phyloP scores from a whole-genome alignment of 2,888 invertebrate species.

The Troglohyphantes excavatus region DNA sequence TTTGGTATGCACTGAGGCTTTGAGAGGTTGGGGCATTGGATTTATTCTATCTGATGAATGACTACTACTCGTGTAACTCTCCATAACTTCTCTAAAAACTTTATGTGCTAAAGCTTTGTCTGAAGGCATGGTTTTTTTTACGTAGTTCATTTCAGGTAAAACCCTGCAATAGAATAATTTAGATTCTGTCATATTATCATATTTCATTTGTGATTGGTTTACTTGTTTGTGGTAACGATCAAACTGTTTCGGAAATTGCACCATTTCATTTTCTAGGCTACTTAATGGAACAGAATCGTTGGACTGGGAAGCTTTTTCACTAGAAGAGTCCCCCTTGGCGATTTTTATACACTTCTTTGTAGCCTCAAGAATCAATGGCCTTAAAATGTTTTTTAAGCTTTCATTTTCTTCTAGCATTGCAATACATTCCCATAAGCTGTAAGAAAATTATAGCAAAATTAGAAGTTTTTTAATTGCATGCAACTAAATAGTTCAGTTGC shows the following conservation, averaged over 20 bases:
- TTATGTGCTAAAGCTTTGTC: not conserved
- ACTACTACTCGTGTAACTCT: slow-evolving; percentile 12
- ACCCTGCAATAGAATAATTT: not conserved
- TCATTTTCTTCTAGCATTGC: slow-evolving; percentile 37
- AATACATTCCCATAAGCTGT: slow-evolving; percentile 59
- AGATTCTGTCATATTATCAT: not conserved
- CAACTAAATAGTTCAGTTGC: too few relatives aligned
- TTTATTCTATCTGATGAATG: not conserved
- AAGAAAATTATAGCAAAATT: not conserved
- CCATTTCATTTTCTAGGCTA: not conserved
- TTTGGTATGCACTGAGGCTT: not conserved
- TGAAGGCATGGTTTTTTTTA: not conserved
- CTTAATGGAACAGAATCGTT: not conserved
- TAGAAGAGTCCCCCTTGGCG: slow-evolving; percentile 3
- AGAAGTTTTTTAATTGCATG: too few relatives aligned
- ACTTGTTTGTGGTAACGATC: not conserved
- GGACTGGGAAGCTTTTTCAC: not conserved
- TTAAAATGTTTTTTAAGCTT: slow-evolving; percentile 11
- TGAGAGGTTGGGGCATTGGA: not conserved
- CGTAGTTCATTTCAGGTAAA: not conserved
- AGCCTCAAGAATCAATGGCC: not conserved
- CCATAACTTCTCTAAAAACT: slow-evolving; percentile 11
- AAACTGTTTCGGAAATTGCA: not conserved
- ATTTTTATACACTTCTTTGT: slow-evolving; percentile 1
- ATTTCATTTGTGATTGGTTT: not conserved